These are phyloP conservation scores for Steatocranus sp. DNA, from an alignment of 2,797 vertebrate genomes.

Conservation along the genomic window DNA sequence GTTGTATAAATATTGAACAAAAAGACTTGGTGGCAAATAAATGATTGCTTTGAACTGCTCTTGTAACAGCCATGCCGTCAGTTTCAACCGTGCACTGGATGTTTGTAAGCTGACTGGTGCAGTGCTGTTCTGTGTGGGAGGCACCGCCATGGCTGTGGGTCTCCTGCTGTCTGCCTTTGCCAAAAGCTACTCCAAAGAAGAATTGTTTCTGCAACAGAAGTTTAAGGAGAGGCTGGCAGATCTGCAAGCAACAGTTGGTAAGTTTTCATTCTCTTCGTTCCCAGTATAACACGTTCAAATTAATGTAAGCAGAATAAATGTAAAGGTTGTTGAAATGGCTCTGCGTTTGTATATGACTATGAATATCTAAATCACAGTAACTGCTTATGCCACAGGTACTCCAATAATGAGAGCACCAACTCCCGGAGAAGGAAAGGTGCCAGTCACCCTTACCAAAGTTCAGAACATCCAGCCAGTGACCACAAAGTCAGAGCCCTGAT, in stretches of 20 bases:
- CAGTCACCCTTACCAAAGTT: constrained; percentile 93
- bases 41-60: constrained; percentile 45
- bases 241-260: constrained; percentile 80
- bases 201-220: constrained; percentile 88
- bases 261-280: neutral
- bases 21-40: neutral
- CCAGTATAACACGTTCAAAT: neutral
- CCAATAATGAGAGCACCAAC: constrained; percentile 87
- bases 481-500: constrained; percentile 83
- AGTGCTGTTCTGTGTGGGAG: constrained; percentile 90
- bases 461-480: constrained; percentile 89
- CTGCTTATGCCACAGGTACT: constrained; percentile 52
- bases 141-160: constrained; percentile 84
- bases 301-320: neutral
- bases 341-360: neutral
- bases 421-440: constrained; percentile 88
- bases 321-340: neutral
- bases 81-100: constrained; percentile 89
- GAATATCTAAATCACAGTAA: neutral
- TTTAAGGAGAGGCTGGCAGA: constrained; percentile 93
- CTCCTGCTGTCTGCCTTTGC: constrained; percentile 89
- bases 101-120: constrained; percentile 92
- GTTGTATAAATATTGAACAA: neutral
- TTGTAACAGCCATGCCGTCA: constrained; percentile 82
- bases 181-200: constrained; percentile 92